These are phyloP conservation scores for Mya arenaria DNA, from an alignment of 1,140 invertebrate genomes.

Conservation along the genomic window DNA sequence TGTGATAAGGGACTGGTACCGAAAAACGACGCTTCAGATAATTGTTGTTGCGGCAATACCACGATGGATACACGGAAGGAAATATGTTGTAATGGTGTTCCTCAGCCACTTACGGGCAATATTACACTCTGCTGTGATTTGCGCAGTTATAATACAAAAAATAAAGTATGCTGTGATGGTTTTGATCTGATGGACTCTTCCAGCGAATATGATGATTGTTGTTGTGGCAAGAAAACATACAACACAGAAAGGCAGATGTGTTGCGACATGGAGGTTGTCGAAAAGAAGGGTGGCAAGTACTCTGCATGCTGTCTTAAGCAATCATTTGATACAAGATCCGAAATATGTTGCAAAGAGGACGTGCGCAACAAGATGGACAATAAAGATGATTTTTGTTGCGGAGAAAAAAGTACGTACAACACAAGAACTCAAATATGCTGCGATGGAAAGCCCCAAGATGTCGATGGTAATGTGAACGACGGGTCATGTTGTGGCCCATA, in stretches of 20 bases:
- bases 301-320: constrained; percentile 1
- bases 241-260: not conserved
- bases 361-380: constrained; percentile 12
- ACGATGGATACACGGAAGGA: constrained; percentile 5
- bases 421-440: constrained; percentile 44
- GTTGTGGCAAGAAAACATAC: constrained; percentile 23
- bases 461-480: not conserved
- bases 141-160: constrained; percentile 4
- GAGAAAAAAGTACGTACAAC: not conserved
- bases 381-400: constrained; percentile 31
- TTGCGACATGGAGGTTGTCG: not conserved
- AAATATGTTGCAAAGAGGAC: constrained; percentile 29
- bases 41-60: not conserved
- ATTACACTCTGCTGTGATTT: constrained; percentile 14
- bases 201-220: not conserved
- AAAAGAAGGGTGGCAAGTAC: not conserved
- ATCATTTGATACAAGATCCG: not conserved
- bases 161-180: not conserved
- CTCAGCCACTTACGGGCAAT: not conserved
- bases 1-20: not conserved
- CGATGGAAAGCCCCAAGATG: not conserved
- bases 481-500: constrained; percentile 9
- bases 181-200: not conserved
- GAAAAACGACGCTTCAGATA: constrained; percentile 2
- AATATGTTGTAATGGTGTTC: constrained; percentile 18